These are phyloP conservation scores for Ceratosolen solmsi DNA, from an alignment of 1,140 invertebrate genomes.

Conservation along the genomic window DNA sequence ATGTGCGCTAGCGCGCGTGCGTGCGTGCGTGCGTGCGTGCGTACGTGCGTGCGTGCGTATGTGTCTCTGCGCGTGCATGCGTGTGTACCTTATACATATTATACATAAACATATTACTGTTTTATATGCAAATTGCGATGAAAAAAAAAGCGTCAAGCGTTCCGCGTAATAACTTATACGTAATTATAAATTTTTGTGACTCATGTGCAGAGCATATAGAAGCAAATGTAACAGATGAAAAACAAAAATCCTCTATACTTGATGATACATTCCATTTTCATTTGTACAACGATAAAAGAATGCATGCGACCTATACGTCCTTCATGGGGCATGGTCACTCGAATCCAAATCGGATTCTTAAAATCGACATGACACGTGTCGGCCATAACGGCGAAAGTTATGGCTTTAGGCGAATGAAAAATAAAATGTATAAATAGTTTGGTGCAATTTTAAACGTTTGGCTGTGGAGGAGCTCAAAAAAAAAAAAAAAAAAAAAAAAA, in stretches of 20 bases:
- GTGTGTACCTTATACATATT: slow-evolving; percentile 4
- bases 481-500: too few relatives aligned
- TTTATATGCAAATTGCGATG: slow-evolving; percentile 20
- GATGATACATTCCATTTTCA: slow-evolving; percentile 40
- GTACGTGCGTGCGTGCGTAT: too few relatives aligned
- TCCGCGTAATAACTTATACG: background rate
- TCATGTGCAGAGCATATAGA: slow-evolving; percentile 25
- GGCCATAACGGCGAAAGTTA: too few relatives aligned
- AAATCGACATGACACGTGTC: too few relatives aligned
- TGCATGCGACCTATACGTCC: background rate
- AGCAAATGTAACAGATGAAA: slow-evolving; percentile 20
- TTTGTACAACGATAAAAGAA: slow-evolving; percentile 31
- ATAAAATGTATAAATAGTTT: too few relatives aligned
- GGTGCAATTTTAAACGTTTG: background rate
- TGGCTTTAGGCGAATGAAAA: too few relatives aligned
- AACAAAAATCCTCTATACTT: slow-evolving; percentile 39
- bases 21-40: too few relatives aligned
- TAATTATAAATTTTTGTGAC: slow-evolving; percentile 38
- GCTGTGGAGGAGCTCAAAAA: background rate
- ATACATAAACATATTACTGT: slow-evolving; percentile 32
- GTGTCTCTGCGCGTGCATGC: background rate
- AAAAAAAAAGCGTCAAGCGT: background rate
- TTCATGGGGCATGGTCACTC: background rate
- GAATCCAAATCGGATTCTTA: too few relatives aligned
- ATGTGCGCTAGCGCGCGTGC: too few relatives aligned